Percentiles rank a stretch among this genome's conserved stretches.
phyloP scores from a whole-genome alignment of 2,888 invertebrate species.

The Pammene fasciana region DNA sequence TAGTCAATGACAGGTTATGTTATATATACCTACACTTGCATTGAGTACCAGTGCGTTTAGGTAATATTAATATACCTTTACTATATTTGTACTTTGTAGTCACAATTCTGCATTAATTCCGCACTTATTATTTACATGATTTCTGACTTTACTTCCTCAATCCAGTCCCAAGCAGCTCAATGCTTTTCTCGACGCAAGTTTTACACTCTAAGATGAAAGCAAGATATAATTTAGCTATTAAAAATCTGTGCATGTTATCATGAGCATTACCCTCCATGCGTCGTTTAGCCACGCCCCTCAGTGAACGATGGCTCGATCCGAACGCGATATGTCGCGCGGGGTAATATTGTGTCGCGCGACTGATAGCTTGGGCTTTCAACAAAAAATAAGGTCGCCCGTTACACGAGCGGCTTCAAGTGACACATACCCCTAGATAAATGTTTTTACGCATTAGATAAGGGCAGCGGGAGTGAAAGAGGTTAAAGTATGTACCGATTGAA shows the following conservation, averaged over 20 bases:
- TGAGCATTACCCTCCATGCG: constrained; percentile 61
- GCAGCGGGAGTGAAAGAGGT: constrained; percentile 64
- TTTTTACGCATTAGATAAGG: constrained; percentile 76
- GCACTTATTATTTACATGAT: background rate
- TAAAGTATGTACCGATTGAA: constrained; percentile 56
- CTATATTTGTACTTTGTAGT: background rate
- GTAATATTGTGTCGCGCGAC: constrained; percentile 78
- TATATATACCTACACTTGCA: background rate
- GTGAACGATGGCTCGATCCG: constrained; percentile 77
- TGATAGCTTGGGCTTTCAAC: constrained; percentile 76
- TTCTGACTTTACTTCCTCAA: too few species aligned
- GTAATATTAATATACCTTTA: background rate
- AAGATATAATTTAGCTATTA: constrained; percentile 20
- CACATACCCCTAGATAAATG: constrained; percentile 80
- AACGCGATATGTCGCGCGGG: constrained; percentile 76
- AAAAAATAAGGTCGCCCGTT: constrained; percentile 81
- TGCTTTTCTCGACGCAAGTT: background rate
- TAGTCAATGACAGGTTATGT: constrained; percentile 17
- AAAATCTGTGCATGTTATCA: constrained; percentile 36
- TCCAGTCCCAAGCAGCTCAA: too few species aligned
- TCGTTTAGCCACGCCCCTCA: constrained; percentile 66
- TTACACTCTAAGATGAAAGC: background rate
- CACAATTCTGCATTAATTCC: background rate
- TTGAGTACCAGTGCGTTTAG: background rate
- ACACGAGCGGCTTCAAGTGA: constrained; percentile 80